Percentiles rank a stretch among this genome's conserved stretches.
Conservation (phyloP, 2,888 invertebrate genomes). For the Drosophila rellima region DNA sequence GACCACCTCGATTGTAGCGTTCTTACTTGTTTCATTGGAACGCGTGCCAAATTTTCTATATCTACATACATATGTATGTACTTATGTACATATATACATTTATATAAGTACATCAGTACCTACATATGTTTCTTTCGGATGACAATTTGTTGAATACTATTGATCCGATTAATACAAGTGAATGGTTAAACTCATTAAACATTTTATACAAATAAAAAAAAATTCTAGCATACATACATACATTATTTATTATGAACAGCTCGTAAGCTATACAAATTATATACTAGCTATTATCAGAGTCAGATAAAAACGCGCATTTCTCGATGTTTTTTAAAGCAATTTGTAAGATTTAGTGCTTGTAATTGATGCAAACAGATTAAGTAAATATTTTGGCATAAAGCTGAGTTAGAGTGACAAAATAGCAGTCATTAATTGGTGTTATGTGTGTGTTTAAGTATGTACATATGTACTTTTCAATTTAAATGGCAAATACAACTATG, state of each 20-base stretch:
- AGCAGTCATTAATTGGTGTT: slow-evolving; percentile 68
- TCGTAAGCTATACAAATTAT: slow-evolving; percentile 56
- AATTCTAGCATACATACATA: slow-evolving; percentile 20
- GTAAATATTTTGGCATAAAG: slow-evolving; percentile 68
- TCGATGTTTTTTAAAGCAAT: slow-evolving; percentile 42
- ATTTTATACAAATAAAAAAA: slow-evolving; percentile 51
- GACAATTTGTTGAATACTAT: slow-evolving; percentile 15
- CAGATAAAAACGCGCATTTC: slow-evolving; percentile 54
- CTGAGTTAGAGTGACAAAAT: slow-evolving; percentile 69
- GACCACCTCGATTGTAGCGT: neutral
- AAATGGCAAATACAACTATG: slow-evolving; percentile 69
- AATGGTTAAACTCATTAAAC: slow-evolving; percentile 65
- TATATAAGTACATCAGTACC: too few species aligned
- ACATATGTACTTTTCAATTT: slow-evolving; percentile 43
- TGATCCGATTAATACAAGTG: slow-evolving; percentile 20
- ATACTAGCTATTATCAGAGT: slow-evolving; percentile 42
- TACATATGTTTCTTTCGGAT: neutral
- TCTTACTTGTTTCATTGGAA: slow-evolving; percentile 1
- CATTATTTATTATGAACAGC: slow-evolving; percentile 26
- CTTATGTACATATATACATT: neutral
- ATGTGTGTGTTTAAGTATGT: slow-evolving; percentile 3
- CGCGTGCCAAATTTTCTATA: slow-evolving; percentile 1
- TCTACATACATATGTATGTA: too few species aligned
- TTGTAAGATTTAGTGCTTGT: slow-evolving; percentile 54
- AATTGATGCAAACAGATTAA: slow-evolving; percentile 69